A percentile compares a stretch with the other conserved stretches of the same genome.
Evolutionary conservation across 2,797 vertebrate genomes (phyloP).

Genomic region (Enteromius fasciolatus): DNA sequence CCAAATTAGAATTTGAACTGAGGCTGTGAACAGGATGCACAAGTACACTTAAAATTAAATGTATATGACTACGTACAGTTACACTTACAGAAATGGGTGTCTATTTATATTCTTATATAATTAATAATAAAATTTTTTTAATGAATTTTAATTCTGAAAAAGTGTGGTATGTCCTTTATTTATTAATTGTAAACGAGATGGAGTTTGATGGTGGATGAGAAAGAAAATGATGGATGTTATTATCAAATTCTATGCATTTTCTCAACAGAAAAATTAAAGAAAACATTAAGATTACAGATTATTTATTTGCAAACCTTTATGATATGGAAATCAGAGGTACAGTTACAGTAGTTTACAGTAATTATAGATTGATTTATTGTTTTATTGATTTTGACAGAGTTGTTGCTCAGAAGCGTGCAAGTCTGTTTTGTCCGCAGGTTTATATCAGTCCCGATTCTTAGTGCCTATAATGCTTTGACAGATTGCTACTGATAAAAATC

Average conservation of each 20-base stretch:
- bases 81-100: neutral
- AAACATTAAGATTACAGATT: neutral
- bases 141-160: no score
- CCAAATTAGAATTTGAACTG: neutral
- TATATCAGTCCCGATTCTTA: slow-evolving; percentile 20
- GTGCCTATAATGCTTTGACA: slow-evolving; percentile 4
- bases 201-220: no score
- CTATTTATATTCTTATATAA: neutral
- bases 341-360: neutral
- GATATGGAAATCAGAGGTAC: neutral
- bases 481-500: slow-evolving; percentile 31
- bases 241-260: neutral
- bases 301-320: neutral
- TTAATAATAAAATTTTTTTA: no score
- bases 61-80: neutral
- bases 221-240: neutral
- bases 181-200: no score
- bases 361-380: neutral
- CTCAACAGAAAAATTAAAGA: neutral
- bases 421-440: slow-evolving; percentile 12
- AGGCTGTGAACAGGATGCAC: neutral
- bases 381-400: neutral
- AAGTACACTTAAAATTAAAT: neutral
- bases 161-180: no score
- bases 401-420: neutral